Percentiles rank a stretch among this genome's conserved stretches.
phyloP scores from a whole-genome alignment of 2,797 vertebrate genomes.

The Argyrosomus regius region DNA sequence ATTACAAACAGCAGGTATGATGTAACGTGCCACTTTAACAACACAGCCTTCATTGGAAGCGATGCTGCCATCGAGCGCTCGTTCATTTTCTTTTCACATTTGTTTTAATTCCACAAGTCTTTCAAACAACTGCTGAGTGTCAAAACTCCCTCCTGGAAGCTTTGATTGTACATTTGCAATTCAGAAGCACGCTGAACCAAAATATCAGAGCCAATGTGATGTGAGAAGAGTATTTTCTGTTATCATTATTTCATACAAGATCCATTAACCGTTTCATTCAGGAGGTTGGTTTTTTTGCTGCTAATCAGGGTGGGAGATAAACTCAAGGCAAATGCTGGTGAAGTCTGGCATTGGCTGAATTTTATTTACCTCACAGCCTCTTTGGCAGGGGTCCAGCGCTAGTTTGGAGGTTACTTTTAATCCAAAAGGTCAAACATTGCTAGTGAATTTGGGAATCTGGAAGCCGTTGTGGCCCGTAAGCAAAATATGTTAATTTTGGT shows the following conservation, averaged over 20 bases:
- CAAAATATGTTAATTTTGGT: conserved; percentile 34
- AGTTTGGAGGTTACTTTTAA: conserved; percentile 45
- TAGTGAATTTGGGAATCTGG: conserved; percentile 31
- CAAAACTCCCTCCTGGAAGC: background rate
- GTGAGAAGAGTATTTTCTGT: background rate
- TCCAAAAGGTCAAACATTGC: conserved; percentile 57
- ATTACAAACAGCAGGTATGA: conserved; percentile 35
- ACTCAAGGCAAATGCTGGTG: conserved; percentile 26
- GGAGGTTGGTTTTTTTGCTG: conserved; percentile 22
- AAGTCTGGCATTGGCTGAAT: conserved; percentile 18
- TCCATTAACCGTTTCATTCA: conserved; percentile 11
- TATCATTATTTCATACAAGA: background rate
- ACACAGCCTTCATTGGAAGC: background rate
- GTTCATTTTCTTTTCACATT: conserved; percentile 19
- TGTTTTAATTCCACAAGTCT: background rate
- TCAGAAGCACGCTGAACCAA: conserved; percentile 6
- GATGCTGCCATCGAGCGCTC: background rate
- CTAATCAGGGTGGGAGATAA: conserved; percentile 28
- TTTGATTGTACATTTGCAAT: conserved; percentile 19
- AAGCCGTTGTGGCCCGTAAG: conserved; percentile 32
- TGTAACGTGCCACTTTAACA: conserved; percentile 23
- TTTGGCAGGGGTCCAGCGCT: conserved; percentile 23
- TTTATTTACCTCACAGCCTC: conserved; percentile 43
- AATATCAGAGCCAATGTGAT: conserved; percentile 1
- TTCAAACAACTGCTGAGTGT: background rate